Evolutionary conservation across 2,797 vertebrate genomes (phyloP).

Genomic region (Schizopygopsis pylzovi): DNA sequence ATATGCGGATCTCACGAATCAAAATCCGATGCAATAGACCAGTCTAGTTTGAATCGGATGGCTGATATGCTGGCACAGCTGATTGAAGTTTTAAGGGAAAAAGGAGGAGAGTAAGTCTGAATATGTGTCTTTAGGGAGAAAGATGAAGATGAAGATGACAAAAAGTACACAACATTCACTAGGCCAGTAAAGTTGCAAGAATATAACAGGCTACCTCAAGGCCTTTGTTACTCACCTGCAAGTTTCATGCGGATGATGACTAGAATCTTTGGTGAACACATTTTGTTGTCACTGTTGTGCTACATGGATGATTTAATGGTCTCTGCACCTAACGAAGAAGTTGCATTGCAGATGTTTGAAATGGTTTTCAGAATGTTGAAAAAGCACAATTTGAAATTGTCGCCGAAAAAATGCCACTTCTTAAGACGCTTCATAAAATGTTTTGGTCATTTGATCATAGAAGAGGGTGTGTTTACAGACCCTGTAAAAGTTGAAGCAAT

Average conservation of each 20-base stretch:
- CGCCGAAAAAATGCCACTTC: neutral
- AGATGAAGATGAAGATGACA: constrained; percentile 15
- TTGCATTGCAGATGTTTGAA: neutral
- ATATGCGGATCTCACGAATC: too few relatives aligned
- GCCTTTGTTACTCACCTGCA: neutral
- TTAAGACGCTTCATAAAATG: neutral
- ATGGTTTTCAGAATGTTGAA: constrained; percentile 3
- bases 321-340: neutral
- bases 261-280: constrained; percentile 11
- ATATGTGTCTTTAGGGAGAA: too few relatives aligned
- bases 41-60: too few relatives aligned
- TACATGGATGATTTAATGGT: constrained; percentile 8
- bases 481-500: neutral
- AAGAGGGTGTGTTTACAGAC: constrained; percentile 2
- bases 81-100: too few relatives aligned
- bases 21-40: too few relatives aligned
- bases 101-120: too few relatives aligned
- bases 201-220: neutral
- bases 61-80: too few relatives aligned
- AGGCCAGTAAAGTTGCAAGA: neutral
- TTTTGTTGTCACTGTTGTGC: constrained; percentile 17
- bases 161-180: constrained; percentile 17
- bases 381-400: neutral
- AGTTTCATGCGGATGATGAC: constrained; percentile 17
- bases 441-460: neutral